Base-by-base conservation (phyloP, 2,797 vertebrate species). In the Nannoperca obscura region DNA sequence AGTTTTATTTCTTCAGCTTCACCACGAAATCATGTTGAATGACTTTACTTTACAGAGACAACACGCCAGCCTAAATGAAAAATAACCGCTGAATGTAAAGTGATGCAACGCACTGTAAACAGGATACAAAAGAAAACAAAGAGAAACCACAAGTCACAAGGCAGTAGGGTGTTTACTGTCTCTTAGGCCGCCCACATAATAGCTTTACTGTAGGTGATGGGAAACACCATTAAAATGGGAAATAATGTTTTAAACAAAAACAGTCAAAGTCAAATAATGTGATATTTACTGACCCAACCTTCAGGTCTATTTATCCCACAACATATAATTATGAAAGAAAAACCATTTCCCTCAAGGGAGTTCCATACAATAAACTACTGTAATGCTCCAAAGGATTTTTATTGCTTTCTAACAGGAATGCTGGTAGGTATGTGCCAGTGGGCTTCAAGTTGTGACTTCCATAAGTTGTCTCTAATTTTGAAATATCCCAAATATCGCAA, bases 401-500 rank as follows among this genome's bases (percentile, higher is more conserved):
- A n/a, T 20, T 34, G 50, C 20, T 38, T 49, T 32, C 20, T 0
- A 62, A 19, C 14, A 46, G 6, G 8, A 49, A 63, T 52, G 22
- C 13, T 24, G n/a, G 52, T 10, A 55, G 11, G 22, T 54, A 24
- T 59, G 15, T 32, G 30, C 2, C 30, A 36, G 13, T 19, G 27
- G 24, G 13, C 24, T 19, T 53, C 5, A 34, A 69, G 10, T 14
- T 32, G 44, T 38, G 44, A 73, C 60, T 67, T 36, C 58, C 15
- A 30, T 32, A 53, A 36, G 11, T 59, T 24, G 17, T 24, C 32
- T 76, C 44, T 20, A n/a, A 59, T 71, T 30, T 68, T 2, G 3
- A 59, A 58, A 59, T 40, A 69, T 63, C 47, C 59, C 40, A 76
- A 61, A 74, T 32, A 62, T 79, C 24, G 24, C 63, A 53, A 49